Evolutionary conservation across 2,888 invertebrate genomes (phyloP).

Genomic region (Leptopterna dolabrata): DNA sequence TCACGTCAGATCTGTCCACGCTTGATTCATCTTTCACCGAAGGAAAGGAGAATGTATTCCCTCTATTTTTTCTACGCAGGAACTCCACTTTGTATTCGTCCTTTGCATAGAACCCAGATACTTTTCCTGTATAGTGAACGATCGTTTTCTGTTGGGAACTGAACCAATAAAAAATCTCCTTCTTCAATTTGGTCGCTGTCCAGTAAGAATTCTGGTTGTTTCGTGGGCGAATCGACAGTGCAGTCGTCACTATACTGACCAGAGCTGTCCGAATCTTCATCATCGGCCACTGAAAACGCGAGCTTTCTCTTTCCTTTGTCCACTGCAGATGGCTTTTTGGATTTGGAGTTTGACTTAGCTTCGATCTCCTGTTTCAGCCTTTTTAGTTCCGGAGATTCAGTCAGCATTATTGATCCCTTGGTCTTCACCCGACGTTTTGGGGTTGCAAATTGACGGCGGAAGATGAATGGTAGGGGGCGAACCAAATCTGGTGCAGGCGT

Average conservation of each 20-base stretch:
- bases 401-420: background rate
- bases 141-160: background rate
- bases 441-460: background rate
- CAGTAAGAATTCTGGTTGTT: background rate
- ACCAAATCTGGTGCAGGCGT: background rate
- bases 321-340: background rate
- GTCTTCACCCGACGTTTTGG: background rate
- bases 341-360: background rate
- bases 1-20: background rate
- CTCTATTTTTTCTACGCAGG: background rate
- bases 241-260: background rate
- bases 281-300: background rate
- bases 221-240: background rate
- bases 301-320: background rate
- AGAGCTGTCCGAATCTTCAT: background rate
- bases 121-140: background rate
- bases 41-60: background rate
- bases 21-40: background rate
- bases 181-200: background rate
- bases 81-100: background rate
- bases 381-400: background rate
- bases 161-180: background rate
- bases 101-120: background rate
- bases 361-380: background rate
- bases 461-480: background rate